A percentile compares a stretch with the other conserved stretches of the same genome.
These are phyloP conservation scores for Sebastes ruberrimus DNA, from an alignment of 2,797 vertebrate species.

Conservation along the genomic window DNA sequence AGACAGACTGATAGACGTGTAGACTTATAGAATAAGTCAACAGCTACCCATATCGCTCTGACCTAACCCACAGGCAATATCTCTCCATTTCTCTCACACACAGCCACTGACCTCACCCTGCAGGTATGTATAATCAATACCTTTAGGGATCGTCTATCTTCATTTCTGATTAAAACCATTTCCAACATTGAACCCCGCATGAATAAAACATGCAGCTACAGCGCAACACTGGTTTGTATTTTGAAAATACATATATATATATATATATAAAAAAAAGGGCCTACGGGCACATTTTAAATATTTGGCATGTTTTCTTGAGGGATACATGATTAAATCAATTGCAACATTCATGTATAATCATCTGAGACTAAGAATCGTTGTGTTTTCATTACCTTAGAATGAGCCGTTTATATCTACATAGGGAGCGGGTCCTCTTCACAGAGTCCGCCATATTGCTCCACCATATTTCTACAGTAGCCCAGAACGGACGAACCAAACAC, in stretches of 20 bases:
- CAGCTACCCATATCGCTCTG: slow-evolving; percentile 1
- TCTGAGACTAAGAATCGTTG: too few species aligned
- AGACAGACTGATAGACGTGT: neutral
- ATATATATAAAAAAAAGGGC: neutral
- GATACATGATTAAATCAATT: neutral
- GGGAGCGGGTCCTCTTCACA: too few species aligned
- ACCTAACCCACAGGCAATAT: slow-evolving; percentile 1
- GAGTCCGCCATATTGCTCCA: too few species aligned
- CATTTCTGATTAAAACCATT: slow-evolving; percentile 11
- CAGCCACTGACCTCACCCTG: neutral
- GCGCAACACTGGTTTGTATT: neutral
- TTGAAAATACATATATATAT: neutral
- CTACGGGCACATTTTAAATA: neutral
- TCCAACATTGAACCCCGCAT: neutral
- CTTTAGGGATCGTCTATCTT: neutral
- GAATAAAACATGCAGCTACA: neutral
- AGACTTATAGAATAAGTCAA: neutral
- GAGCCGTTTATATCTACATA: too few species aligned
- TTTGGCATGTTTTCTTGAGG: neutral
- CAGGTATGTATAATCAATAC: slow-evolving; percentile 1
- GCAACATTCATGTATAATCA: neutral
- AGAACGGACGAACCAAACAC: too few species aligned
- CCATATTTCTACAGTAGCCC: too few species aligned
- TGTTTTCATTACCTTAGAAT: too few species aligned
- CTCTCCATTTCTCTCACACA: neutral